A percentile compares a stretch with the other conserved stretches of the same genome.
phyloP scores from a whole-genome alignment of 1,140 invertebrate genomes.

The Sinonovacula constricta region DNA sequence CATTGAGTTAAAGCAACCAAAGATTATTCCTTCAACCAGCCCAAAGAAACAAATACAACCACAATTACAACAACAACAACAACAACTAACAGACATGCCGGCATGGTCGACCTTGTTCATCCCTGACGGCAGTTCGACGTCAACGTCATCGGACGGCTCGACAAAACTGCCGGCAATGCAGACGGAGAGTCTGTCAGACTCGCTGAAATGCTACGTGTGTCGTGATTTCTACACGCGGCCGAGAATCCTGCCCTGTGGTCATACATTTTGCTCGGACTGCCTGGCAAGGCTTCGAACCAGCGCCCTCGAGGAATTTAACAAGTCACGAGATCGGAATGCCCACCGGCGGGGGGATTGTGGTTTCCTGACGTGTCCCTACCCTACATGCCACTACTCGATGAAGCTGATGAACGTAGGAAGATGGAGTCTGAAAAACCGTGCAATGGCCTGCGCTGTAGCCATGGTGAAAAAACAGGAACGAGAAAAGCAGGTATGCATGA shows the following conservation, averaged over 20 bases:
- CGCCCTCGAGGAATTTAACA: constrained; percentile 34
- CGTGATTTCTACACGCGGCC: constrained; percentile 16
- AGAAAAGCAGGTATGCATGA: constrained; percentile 24
- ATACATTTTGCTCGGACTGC: constrained; percentile 34
- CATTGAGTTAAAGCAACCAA: no score
- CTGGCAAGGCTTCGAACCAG: constrained; percentile 2
- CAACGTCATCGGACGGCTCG: constrained; percentile 31
- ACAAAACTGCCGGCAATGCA: constrained; percentile 13
- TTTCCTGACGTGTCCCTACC: constrained; percentile 37
- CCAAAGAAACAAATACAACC: no score
- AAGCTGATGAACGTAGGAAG: constrained; percentile 43
- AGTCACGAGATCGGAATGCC: constrained; percentile 33
- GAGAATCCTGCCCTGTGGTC: constrained; percentile 42
- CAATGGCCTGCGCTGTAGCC: constrained; percentile 14
- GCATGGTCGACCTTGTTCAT: constrained; percentile 30
- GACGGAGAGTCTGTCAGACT: background rate
- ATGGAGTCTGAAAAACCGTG: constrained; percentile 39
- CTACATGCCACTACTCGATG: constrained; percentile 46
- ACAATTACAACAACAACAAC: no score
- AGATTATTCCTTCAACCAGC: no score
- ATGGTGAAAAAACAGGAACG: constrained; percentile 12
- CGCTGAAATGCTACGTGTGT: constrained; percentile 41
- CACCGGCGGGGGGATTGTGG: constrained; percentile 47
- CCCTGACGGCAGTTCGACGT: constrained; percentile 22
- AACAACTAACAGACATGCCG: no score